A percentile compares a stretch with the other conserved stretches of the same genome.
phyloP scores from a whole-genome alignment of 2,888 invertebrate species.

The Apotomis turbidana region DNA sequence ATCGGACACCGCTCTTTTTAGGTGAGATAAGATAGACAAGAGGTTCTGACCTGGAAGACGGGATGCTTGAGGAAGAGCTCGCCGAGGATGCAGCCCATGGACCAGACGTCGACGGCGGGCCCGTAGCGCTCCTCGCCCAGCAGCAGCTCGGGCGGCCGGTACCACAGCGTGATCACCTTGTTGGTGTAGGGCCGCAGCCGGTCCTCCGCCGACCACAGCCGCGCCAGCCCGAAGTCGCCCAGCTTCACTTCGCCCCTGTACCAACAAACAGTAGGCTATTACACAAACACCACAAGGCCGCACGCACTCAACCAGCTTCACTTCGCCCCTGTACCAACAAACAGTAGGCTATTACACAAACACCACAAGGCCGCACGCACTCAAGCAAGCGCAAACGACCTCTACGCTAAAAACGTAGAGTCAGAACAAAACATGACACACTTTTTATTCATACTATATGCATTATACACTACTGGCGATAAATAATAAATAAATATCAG shows the following conservation, averaged over 20 bases:
- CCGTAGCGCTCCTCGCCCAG: conserved; percentile 98
- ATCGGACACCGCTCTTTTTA: too few relatives aligned
- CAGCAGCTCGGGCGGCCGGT: conserved; percentile 98
- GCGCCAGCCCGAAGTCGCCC: conserved; percentile 98
- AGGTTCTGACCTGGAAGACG: conserved; percentile 91
- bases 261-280: not conserved
- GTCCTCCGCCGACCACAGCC: conserved; percentile 97
- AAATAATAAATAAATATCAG: too few relatives aligned
- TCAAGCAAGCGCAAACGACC: too few relatives aligned
- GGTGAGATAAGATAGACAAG: not conserved
- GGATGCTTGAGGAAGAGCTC: conserved; percentile 98
- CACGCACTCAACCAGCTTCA: conserved; percentile 88
- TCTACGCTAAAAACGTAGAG: too few relatives aligned
- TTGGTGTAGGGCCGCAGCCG: conserved; percentile 98
- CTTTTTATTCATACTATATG: too few relatives aligned
- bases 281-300: not conserved
- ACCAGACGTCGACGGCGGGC: conserved; percentile 99
- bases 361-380: too few relatives aligned
- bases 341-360: not conserved
- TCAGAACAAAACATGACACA: too few relatives aligned
- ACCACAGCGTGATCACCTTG: conserved; percentile 99
- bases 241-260: conserved; percentile 98
- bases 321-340: conserved; percentile 93
- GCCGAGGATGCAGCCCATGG: conserved; percentile 99
- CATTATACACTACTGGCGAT: too few relatives aligned